Conservation (phyloP, 1,140 invertebrate genomes). For the Pinna nobilis region DNA sequence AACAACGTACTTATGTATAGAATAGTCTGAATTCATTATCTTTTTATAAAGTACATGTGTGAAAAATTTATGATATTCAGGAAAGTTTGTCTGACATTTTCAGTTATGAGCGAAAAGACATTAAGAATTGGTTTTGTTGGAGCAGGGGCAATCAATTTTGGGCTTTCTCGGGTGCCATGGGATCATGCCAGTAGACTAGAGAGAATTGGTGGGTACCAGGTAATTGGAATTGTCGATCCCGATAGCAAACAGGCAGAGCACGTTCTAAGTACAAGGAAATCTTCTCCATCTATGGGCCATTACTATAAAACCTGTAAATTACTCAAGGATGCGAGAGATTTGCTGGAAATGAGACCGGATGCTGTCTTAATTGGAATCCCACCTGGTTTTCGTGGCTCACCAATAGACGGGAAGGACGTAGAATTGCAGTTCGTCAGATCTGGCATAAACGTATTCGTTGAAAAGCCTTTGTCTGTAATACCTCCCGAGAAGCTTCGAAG, state of each 20-base stretch:
- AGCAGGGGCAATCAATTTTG: conserved; percentile 42
- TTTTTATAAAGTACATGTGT: no score
- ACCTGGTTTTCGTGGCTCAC: conserved; percentile 33
- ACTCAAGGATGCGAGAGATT: conserved; percentile 18
- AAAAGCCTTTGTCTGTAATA: conserved; percentile 42
- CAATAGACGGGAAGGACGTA: conserved; percentile 14
- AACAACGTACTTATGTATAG: no score
- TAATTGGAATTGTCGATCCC: conserved; percentile 39
- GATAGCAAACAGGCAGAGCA: conserved; percentile 17
- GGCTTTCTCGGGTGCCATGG: conserved; percentile 31
- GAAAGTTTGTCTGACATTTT: no score
- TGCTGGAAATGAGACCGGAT: conserved; percentile 33
- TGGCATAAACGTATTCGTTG: conserved; percentile 43
- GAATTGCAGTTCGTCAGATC: conserved; percentile 32
- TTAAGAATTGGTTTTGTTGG: conserved; percentile 39
- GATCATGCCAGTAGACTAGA: conserved; percentile 37
- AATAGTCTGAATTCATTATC: no score
- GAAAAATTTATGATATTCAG: no score
- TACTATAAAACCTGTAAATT: conserved; percentile 37
- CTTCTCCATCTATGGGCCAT: neutral
- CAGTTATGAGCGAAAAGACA: no score
- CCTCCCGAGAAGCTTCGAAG: conserved; percentile 36
- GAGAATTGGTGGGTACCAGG: conserved; percentile 34
- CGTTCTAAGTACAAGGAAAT: conserved; percentile 13
- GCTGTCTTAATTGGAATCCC: conserved; percentile 41